Conservation (phyloP, 1,140 invertebrate genomes). For the Megalonaias nervosa region DNA sequence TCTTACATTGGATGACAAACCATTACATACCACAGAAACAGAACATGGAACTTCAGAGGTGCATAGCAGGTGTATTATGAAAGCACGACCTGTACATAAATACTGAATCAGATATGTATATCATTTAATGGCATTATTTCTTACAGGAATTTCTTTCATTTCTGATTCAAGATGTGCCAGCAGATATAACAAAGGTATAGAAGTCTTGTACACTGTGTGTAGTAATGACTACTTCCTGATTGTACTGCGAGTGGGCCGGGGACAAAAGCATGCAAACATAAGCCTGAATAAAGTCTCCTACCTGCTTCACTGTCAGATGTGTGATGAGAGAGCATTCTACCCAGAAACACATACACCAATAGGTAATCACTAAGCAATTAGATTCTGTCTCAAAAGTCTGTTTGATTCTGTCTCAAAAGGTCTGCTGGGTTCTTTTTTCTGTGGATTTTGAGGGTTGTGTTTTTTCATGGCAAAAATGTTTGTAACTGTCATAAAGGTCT, state of each 20-base stretch:
- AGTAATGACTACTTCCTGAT: constrained; percentile 65
- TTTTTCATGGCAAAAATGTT: neutral
- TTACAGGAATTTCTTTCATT: constrained; percentile 3
- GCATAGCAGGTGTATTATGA: too few species aligned
- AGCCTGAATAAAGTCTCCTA: constrained; percentile 52
- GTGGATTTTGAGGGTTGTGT: neutral
- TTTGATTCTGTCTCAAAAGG: neutral
- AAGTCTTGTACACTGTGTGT: constrained; percentile 58
- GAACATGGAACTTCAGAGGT: neutral
- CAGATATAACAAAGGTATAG: constrained; percentile 67
- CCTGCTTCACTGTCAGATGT: constrained; percentile 68
- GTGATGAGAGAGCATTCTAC: constrained; percentile 68
- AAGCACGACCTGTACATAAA: neutral
- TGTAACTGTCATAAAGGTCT: neutral
- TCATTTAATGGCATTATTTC: neutral
- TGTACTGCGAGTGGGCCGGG: constrained; percentile 54
- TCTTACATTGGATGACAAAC: neutral
- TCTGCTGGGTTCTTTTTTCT: neutral
- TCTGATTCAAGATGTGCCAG: constrained; percentile 60
- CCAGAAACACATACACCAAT: constrained; percentile 54
- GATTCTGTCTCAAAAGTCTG: neutral
- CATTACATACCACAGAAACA: neutral
- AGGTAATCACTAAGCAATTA: constrained; percentile 43
- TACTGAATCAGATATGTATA: neutral
- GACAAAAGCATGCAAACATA: constrained; percentile 59